Base-by-base conservation (phyloP, 2,113 vertebrate species). In the Psilopogon haemacephalus region DNA sequence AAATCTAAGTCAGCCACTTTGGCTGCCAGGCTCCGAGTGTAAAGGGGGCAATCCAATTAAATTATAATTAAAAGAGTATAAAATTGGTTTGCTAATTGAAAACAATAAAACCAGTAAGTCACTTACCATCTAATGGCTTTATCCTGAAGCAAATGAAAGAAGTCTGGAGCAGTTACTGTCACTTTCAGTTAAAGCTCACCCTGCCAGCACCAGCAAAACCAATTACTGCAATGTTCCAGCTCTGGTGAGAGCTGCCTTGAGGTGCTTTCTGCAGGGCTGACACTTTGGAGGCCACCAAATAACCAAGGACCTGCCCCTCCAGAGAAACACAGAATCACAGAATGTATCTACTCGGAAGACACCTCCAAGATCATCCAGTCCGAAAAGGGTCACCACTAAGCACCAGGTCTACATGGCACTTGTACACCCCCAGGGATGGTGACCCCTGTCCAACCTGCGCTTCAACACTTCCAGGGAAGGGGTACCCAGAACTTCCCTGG, bases 61-160 rank as follows among this genome's bases (percentile, higher is more conserved):
- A 85, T 73, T 3, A 81, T 94, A 95, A 92, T 92, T 95, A 89
- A 93, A 74, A 90, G 54, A 73, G 56, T 63, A 87, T 46, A 93
- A 94, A 93, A 96, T 59, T 85, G 88, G 88, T 72, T 83, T 94
- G 44, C 60, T 91, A 89, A 94, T 17, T 93, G 79, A 80, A 94
- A 95, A 60, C 75, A 95, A 67, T 77, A 83, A 87, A 94, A 85
- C 23, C 64, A 93, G 28, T 76, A 95, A 94, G 78, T 89, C 74
- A 91, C 55, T 83, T 79, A 89, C 84, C 64, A 26, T 48, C 63
- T 89, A 79, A 86, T 21, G 80, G 88, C 46, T 93, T 87, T 85
- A 93, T 52, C 50, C 69, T 60, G 75, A 91, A 89, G 32, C 76
- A 89, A 93, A 79, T 4, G 55, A 82, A 80, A 46, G 23, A 71